Evolutionary conservation across 92 coral and sea anemone species (phyloP), one percentile per base, ranked within the genome.

Genomic region (Palythoa grandiflora): DNA sequence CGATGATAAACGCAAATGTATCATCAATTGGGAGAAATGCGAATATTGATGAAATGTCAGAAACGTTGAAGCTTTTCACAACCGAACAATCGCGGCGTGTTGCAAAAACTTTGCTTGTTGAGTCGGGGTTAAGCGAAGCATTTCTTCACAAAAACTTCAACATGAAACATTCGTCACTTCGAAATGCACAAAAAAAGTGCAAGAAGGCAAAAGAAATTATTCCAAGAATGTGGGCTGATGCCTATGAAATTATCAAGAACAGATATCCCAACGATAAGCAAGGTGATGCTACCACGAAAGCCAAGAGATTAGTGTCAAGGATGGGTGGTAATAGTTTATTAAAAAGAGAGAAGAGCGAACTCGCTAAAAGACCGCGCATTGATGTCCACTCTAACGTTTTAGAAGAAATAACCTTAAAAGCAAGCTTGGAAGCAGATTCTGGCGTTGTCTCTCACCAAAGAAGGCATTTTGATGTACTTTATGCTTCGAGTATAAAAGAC

Each of bases 161-260:
- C 74, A 70, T 70, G 40, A 70, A 70, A 70, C 9, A 21, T 3
- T 70, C 74, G 28, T 70, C 44, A 4, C 40, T 44, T 44, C 50
- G 50, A 44, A 44, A 44, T 44, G 50, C 50, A 44, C 50, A 44
- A 44, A 44, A 44, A 5, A 44, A 44, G 50, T 44, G 50, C 50
- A 44, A 44, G 7, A 44, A 44, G 5, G 50, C 50, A 44, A 44
- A 44, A 8, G 38, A 70, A 70, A 21, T 20, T 7, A 40, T 70
- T 70, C 74, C 74, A 70, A 70, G 74, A 70, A 70, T 70, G 74
- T 70, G 74, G 74, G 74, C 74, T 21, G 74, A 70, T 21, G 74
- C 74, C 40, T 70, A 70, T 20, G 74, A 70, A 70, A 70, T 70
- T 70, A 70, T 70, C 40, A 70, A 70, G 74, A 70, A n/a, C 37